These are phyloP conservation scores for Ammospiza maritima DNA, from an alignment of 2,797 vertebrate genomes.

Conservation along the genomic window DNA sequence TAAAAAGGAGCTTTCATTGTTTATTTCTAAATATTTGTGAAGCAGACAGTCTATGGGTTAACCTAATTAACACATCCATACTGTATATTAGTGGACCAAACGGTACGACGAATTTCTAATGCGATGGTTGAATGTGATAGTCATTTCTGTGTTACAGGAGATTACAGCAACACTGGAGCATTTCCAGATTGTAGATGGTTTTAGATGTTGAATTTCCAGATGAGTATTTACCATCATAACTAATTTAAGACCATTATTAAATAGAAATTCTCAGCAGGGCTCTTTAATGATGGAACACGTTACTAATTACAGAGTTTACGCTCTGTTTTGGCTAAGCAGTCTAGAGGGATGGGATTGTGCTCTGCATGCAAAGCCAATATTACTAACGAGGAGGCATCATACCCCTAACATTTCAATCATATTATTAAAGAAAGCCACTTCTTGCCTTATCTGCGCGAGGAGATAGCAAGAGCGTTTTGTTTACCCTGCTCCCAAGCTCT, in stretches of 20 bases:
- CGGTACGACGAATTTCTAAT: slow-evolving; percentile 48
- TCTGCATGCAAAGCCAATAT: slow-evolving; percentile 72
- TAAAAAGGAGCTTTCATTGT: slow-evolving; percentile 47
- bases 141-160: slow-evolving; percentile 73
- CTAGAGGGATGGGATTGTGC: slow-evolving; percentile 55
- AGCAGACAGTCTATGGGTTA: slow-evolving; percentile 68
- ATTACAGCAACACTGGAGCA: slow-evolving; percentile 75
- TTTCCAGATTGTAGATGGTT: slow-evolving; percentile 75
- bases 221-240: slow-evolving; percentile 82
- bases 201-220: slow-evolving; percentile 78
- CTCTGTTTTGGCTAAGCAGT: slow-evolving; percentile 74
- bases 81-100: slow-evolving; percentile 64
- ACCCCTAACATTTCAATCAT: slow-evolving; percentile 65
- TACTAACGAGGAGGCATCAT: slow-evolving; percentile 64
- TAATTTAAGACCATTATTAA: slow-evolving; percentile 81
- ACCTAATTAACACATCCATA: slow-evolving; percentile 76
- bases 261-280: slow-evolving; percentile 81
- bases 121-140: slow-evolving; percentile 67
- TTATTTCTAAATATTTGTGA: slow-evolving; percentile 75
- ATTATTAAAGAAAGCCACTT: slow-evolving; percentile 54
- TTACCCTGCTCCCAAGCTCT: not conserved
- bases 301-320: slow-evolving; percentile 77
- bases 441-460: slow-evolving; percentile 8
- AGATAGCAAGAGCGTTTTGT: not conserved
- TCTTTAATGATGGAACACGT: slow-evolving; percentile 74